Base-by-base conservation (phyloP, 2,797 vertebrate genomes). In the Lithobates pipiens region DNA sequence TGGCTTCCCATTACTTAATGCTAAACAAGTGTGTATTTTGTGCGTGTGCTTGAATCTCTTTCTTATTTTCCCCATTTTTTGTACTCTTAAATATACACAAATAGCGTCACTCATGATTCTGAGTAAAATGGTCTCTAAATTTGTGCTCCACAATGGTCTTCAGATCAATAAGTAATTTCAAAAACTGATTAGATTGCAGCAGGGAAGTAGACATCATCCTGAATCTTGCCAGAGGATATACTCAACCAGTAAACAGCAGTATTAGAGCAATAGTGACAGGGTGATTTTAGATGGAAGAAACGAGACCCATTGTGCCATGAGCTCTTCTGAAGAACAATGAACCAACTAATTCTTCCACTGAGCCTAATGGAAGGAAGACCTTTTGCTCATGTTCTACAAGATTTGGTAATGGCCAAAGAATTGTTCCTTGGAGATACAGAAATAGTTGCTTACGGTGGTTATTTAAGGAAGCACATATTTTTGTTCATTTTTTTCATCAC, bases 131-230 rank as follows among this genome's bases (percentile, higher is more conserved):
- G 89, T 89, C 93, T 94, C 94, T 95, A 95, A 95, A 96, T 92
- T 95, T 94, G 92, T 90, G 91, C 94, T 92, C 92, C 88, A 92
- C 93, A 91, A 94, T 92, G 91, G 91, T 90, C 89, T 89, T 84
- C 88, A 93, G 96, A 99, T 99, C 98, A 98, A 99, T 99, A 99
- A 98, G 95, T 98, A 97, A 99, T 99, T 99, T 97, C 96, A 94
- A 96, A 96, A 97, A 95, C 96, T 97, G 97, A 99, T 99, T 99
- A 99, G 96, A 95, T 97, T 97, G 94, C 95, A 92, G 94, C 93
- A 93, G 95, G 93, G 95, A 95, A 95, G 96, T 96, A 95, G 95
- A 95, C 93, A 93, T 84, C 93, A 93, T 94, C 93, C 88, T 88
- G 46, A 93, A 95, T 96, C 93, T 96, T 94, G 97, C 96, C 95